A percentile compares a stretch with the other conserved stretches of the same genome.
Evolutionary conservation across 2,113 vertebrate species (phyloP).

Genomic region (Cavia aperea): DNA sequence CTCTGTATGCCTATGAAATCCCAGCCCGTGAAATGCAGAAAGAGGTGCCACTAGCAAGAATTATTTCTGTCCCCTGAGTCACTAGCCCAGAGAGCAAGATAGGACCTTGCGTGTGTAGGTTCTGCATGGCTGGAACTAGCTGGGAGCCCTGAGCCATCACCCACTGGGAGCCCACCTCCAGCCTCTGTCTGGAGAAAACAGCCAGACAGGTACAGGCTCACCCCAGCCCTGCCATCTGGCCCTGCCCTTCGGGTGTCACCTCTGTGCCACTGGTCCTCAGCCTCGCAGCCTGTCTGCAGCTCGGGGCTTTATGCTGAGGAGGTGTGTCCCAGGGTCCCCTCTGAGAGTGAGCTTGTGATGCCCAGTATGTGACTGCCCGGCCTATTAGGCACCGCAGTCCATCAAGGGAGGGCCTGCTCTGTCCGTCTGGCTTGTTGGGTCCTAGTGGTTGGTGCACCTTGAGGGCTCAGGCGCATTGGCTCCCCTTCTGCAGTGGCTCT

Average conservation of each 20-base stretch:
- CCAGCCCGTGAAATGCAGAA: not conserved
- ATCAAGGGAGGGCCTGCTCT: not conserved
- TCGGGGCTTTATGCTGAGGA: not conserved
- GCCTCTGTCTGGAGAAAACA: not conserved
- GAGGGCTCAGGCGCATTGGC: not conserved
- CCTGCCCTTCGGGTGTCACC: not conserved
- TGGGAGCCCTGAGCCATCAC: not conserved
- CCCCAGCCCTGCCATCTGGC: not conserved
- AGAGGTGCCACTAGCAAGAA: not conserved
- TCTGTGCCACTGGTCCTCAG: rapidly evolving
- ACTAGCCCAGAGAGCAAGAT: conserved; percentile 11
- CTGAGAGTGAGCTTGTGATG: not conserved
- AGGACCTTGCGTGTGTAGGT: not conserved
- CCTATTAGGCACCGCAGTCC: not conserved
- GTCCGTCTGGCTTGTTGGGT: not conserved
- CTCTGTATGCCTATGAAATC: not conserved
- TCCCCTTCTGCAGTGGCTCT: not conserved
- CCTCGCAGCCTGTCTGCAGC: not conserved
- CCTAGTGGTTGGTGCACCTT: not conserved
- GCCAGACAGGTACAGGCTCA: not conserved
- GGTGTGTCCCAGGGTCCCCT: not conserved
- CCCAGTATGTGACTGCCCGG: not conserved
- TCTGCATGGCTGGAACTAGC: not conserved
- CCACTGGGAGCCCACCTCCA: not conserved
- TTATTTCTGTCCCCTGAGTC: conserved; percentile 44